phyloP scores from a whole-genome alignment of 1,140 invertebrate species.

The Drosophila persimilis region DNA sequence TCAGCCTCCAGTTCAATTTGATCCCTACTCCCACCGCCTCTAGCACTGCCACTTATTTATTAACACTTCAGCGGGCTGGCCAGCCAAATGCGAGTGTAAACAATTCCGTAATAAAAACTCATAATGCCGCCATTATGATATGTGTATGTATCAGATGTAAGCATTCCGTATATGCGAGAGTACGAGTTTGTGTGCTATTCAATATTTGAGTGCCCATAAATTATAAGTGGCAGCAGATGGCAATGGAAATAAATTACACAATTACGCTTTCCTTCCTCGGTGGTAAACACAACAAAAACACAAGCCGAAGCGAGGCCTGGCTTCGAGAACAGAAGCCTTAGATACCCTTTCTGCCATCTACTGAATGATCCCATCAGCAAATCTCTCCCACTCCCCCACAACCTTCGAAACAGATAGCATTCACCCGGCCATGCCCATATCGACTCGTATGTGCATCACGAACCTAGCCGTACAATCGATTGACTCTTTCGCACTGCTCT shows the following conservation, averaged over 20 bases:
- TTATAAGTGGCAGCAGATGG: constrained; percentile 68
- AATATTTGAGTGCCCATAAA: constrained; percentile 52
- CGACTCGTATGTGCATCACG: too few species aligned
- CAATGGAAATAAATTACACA: constrained; percentile 66
- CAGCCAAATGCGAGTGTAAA: constrained; percentile 16
- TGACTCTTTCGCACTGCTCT: constrained; percentile 27
- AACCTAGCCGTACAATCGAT: too few species aligned
- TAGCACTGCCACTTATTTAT: constrained; percentile 35
- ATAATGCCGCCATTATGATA: constrained; percentile 43
- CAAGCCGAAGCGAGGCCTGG: too few species aligned
- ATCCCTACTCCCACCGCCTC: too few species aligned
- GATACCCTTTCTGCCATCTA: too few species aligned
- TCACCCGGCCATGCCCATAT: too few species aligned
- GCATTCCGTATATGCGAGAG: constrained; percentile 1
- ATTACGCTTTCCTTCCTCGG: constrained; percentile 33
- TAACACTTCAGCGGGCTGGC: constrained; percentile 44
- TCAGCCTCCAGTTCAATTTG: too few species aligned
- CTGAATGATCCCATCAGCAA: too few species aligned
- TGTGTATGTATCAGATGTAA: constrained; percentile 2
- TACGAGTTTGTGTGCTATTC: constrained; percentile 18
- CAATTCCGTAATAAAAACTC: constrained; percentile 38
- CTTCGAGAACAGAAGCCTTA: too few species aligned
- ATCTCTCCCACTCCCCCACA: too few species aligned
- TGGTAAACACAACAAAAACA: too few species aligned
- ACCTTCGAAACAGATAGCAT: too few species aligned